Evolutionary conservation across 2,797 vertebrate species (phyloP).

Genomic region (Rhadinocentrus ornatus): DNA sequence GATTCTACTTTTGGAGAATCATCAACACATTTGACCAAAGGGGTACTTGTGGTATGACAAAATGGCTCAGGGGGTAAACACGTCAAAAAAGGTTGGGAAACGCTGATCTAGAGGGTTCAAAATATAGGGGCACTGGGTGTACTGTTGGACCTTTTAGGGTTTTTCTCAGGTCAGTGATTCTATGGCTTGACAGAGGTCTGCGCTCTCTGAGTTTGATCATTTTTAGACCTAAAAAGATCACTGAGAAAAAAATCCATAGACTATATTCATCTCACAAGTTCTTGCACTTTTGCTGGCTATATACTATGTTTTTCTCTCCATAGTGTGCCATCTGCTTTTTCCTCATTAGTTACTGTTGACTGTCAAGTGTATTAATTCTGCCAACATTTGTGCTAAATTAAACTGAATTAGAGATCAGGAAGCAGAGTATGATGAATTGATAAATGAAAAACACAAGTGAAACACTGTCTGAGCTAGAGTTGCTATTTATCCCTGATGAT

Average conservation of each 20-base stretch:
- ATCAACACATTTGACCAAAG: too few species aligned
- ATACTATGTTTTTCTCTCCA: conserved; percentile 38
- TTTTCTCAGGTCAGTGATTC: too few species aligned
- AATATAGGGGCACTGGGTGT: too few species aligned
- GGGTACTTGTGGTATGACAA: too few species aligned
- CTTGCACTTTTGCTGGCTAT: conserved; percentile 58
- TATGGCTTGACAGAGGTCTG: too few species aligned
- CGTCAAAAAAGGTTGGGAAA: too few species aligned
- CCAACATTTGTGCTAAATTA: conserved; percentile 36
- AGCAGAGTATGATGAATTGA: conserved; percentile 46
- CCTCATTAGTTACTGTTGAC: conserved; percentile 37
- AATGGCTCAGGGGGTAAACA: too few species aligned
- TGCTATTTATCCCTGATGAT: conserved; percentile 69
- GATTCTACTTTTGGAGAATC: too few species aligned
- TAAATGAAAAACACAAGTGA: conserved; percentile 52
- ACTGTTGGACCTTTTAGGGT: too few species aligned
- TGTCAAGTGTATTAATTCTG: conserved; percentile 15
- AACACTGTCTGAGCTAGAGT: conserved; percentile 35
- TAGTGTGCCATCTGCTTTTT: conserved; percentile 64
- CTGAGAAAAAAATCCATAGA: conserved; percentile 25
- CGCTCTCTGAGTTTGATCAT: neutral
- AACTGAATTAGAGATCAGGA: conserved; percentile 32
- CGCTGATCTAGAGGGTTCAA: too few species aligned
- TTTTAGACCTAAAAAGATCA: neutral
- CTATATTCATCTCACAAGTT: conserved; percentile 68